Evolutionary conservation across 2,888 invertebrate species (phyloP), one percentile per base, ranked within the genome.

Genomic region (Elegia similella): DNA sequence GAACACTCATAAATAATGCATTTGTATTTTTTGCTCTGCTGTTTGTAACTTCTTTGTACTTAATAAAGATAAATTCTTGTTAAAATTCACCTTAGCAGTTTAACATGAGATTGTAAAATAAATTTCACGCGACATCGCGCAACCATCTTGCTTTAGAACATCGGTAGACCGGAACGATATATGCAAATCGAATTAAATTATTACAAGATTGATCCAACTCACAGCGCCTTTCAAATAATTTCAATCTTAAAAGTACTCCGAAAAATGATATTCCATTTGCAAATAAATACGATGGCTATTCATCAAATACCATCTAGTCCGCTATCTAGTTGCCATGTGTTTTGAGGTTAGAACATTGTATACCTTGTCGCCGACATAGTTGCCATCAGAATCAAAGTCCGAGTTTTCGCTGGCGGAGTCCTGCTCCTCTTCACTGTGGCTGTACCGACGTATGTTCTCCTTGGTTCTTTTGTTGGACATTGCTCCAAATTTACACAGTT

Each of bases 321-420:
- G 86, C 23, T 23, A 23, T 3, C 23, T 23, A 23, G 5, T 57
- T 55, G 67, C 84, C 88, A 86, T 86, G 87, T 80, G 85, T 77
- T 75, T 76, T 62, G 57, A 88, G 88, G 88, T 89, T 88, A 88
- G 77, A 66, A 55, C 55, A 56, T n/a, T 54, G 48, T 69, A 59
- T 72, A 93, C 93, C 86, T 93, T 93, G 59, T 93, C 93, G 38
- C 93, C 93, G 29, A 91, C 82, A 65, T 86, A 93, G 52, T 93
- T 90, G 23, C 89, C 89, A 60, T 90, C 92, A 0, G 90, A 90
- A 70, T 92, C 92, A 12, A 89, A 79, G 65, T 92, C 92, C 0
- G 92, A 91, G 63, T 87, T 90, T 66, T 77, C 89, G 58, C 76
- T 86, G 12, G 80, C 89, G 7, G 86, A 86, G 42, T 81, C 85